These are phyloP conservation scores for Spilosoma lubricipeda DNA, from an alignment of 2,888 invertebrate genomes.

Conservation along the genomic window DNA sequence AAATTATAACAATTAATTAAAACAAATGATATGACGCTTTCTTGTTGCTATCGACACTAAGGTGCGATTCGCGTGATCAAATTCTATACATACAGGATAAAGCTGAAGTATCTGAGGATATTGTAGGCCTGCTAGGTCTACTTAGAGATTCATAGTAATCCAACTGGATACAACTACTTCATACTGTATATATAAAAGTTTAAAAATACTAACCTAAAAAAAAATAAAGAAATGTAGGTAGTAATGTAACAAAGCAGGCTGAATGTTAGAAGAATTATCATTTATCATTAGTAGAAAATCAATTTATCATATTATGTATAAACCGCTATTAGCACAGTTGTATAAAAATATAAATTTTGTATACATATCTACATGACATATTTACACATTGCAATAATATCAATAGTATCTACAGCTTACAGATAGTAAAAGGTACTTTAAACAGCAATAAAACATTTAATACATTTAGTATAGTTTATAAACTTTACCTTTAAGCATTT, in stretches of 20 bases:
- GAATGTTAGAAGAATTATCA: constrained; percentile 54
- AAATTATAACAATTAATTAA: constrained; percentile 82
- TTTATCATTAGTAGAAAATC: constrained; percentile 52
- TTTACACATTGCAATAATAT: constrained; percentile 37
- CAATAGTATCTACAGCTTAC: background rate
- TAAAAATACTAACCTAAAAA: constrained; percentile 71
- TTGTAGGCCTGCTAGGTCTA: constrained; percentile 22
- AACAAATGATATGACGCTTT: constrained; percentile 87
- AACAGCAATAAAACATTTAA: background rate
- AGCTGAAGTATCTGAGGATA: constrained; percentile 43
- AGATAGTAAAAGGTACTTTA: background rate
- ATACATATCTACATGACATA: constrained; percentile 35
- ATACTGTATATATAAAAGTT: constrained; percentile 49
- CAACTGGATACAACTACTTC: constrained; percentile 30
- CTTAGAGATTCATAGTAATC: constrained; percentile 32
- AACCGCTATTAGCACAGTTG: constrained; percentile 19
- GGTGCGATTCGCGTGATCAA: constrained; percentile 70
- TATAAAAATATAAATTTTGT: constrained; percentile 34
- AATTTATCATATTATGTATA: constrained; percentile 24
- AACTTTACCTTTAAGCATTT: constrained; percentile 39
- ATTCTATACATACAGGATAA: constrained; percentile 53
- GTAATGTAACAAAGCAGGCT: constrained; percentile 57
- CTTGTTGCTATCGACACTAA: constrained; percentile 78
- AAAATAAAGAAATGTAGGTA: constrained; percentile 51
- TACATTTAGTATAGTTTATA: constrained; percentile 5